Evolutionary conservation across 2,888 invertebrate genomes (phyloP).

Genomic region (Hirtodrosophila histrioides): DNA sequence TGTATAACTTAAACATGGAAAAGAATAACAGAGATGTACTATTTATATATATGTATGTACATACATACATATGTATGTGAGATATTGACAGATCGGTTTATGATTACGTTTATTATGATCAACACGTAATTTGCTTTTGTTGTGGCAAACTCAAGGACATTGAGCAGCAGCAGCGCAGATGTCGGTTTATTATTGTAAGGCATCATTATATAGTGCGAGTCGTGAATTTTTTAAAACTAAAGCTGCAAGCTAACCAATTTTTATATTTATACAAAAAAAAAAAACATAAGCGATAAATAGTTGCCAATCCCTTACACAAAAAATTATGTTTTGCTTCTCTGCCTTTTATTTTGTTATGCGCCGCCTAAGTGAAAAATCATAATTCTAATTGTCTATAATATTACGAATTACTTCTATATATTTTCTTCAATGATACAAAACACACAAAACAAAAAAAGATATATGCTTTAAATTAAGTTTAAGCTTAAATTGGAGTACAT

Average conservation of each 20-base stretch:
- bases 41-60: slow-evolving; percentile 71
- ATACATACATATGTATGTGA: slow-evolving; percentile 36
- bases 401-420: slow-evolving; percentile 23
- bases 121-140: slow-evolving; percentile 32
- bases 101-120: slow-evolving; percentile 33
- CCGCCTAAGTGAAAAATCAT: slow-evolving; percentile 24
- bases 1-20: slow-evolving; percentile 55
- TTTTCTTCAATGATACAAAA: slow-evolving; percentile 19
- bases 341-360: slow-evolving; percentile 43
- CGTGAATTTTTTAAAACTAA: slow-evolving; percentile 61
- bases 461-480: slow-evolving; percentile 59
- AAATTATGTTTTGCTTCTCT: slow-evolving; percentile 31
- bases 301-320: slow-evolving; percentile 36
- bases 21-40: slow-evolving; percentile 52
- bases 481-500: slow-evolving; percentile 49
- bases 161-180: slow-evolving; percentile 35
- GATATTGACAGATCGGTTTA: slow-evolving; percentile 41
- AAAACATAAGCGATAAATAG: slow-evolving; percentile 43
- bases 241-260: slow-evolving; percentile 70
- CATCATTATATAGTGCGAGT: slow-evolving; percentile 50
- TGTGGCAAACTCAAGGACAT: slow-evolving; percentile 31
- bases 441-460: not conserved
- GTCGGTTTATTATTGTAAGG: slow-evolving; percentile 45
- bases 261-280: slow-evolving; percentile 65
- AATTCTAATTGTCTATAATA: slow-evolving; percentile 24